These are phyloP conservation scores for Calephelis perditalis DNA, from an alignment of 2,888 invertebrate genomes.

Conservation along the genomic window DNA sequence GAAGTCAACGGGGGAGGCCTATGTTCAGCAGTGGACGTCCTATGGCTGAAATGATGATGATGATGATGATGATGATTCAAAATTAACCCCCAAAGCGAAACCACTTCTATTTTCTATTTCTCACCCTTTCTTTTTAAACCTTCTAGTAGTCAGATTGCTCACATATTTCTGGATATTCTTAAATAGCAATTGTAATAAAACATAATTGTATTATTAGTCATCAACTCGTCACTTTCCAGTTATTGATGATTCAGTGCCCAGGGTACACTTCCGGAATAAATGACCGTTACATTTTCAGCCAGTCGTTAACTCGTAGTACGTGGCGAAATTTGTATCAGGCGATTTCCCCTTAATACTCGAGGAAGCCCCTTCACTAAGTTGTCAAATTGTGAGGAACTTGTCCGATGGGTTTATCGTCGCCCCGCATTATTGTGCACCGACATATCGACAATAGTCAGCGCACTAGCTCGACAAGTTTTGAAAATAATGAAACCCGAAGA, in stretches of 20 bases:
- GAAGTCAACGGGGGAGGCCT: no score
- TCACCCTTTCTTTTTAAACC: no score
- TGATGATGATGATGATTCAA: no score
- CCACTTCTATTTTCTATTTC: no score
- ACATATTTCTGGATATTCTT: no score
- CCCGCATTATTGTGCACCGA: slow-evolving; percentile 60
- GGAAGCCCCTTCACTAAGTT: slow-evolving; percentile 47
- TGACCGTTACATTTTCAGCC: neutral
- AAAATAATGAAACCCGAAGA: slow-evolving; percentile 53
- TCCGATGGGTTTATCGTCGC: slow-evolving; percentile 50
- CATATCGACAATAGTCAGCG: slow-evolving; percentile 47
- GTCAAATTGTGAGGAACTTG: slow-evolving; percentile 59
- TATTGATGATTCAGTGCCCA: slow-evolving; percentile 5
- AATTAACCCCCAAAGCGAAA: no score
- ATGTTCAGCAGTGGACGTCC: no score
- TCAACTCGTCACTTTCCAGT: neutral
- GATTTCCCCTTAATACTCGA: slow-evolving; percentile 39
- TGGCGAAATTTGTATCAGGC: slow-evolving; percentile 20
- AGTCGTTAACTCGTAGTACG: slow-evolving; percentile 4
- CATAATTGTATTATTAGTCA: neutral
- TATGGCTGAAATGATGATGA: no score
- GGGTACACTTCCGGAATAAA: neutral
- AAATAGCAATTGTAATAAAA: no score
- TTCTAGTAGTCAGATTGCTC: no score
- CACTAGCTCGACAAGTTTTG: slow-evolving; percentile 62